phyloP scores from a whole-genome alignment of 2,888 invertebrate species.

The Panzeria rudis region DNA sequence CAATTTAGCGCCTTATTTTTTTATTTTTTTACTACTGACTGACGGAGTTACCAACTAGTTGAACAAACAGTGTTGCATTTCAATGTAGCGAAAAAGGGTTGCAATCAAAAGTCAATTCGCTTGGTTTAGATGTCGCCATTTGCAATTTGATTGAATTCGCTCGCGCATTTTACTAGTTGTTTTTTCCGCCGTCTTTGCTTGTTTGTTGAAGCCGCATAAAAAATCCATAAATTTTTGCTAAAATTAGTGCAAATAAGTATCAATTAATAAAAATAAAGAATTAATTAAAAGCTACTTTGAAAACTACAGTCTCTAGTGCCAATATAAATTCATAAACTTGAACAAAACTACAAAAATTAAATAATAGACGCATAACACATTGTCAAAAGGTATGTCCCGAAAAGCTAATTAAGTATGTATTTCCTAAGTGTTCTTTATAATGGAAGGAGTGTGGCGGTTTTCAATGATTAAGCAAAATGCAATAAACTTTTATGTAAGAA shows the following conservation, averaged over 20 bases:
- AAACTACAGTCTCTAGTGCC: conserved; percentile 4
- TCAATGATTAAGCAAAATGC: conserved; percentile 11
- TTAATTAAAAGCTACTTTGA: conserved; percentile 11
- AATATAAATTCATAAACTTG: neutral
- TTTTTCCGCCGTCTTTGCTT: conserved; percentile 71
- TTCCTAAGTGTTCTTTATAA: neutral
- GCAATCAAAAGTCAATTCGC: conserved; percentile 37
- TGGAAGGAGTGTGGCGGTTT: neutral
- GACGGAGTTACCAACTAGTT: conserved; percentile 1
- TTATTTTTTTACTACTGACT: neutral
- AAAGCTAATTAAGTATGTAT: neutral
- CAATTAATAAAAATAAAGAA: conserved; percentile 14
- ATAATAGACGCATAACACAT: conserved; percentile 17
- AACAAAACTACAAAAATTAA: neutral
- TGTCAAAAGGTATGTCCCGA: conserved; percentile 42
- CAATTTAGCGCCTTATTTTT: neutral
- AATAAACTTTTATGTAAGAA: neutral
- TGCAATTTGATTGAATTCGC: conserved; percentile 70
- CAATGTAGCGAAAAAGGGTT: neutral
- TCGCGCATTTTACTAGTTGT: conserved; percentile 72
- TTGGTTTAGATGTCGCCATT: conserved; percentile 70
- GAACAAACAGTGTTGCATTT: neutral
- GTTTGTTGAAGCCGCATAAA: conserved; percentile 67
- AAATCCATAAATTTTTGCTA: conserved; percentile 47
- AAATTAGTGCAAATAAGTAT: conserved; percentile 44